Conservation (phyloP, 2,888 invertebrate species). For the Synergus gifuensis region DNA sequence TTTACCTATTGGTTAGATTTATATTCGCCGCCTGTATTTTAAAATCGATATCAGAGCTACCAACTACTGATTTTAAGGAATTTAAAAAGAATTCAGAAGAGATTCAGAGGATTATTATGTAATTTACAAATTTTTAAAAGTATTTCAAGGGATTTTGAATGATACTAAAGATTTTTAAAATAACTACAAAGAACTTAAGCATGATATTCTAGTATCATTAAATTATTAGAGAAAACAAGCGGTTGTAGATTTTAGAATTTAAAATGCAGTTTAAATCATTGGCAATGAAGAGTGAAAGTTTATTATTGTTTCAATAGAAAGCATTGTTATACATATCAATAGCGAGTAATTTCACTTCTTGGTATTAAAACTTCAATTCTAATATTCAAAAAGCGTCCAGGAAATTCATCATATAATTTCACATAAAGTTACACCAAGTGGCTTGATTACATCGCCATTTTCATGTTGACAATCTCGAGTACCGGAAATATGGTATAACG, state of each 20-base stretch:
- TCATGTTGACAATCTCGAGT: slow-evolving; percentile 36
- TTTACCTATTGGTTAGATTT: no score
- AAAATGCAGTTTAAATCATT: background rate
- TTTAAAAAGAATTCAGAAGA: no score
- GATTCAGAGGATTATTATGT: no score
- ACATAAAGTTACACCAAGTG: slow-evolving; percentile 15
- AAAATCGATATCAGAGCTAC: no score
- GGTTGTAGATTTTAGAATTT: background rate
- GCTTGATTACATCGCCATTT: slow-evolving; percentile 29
- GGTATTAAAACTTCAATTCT: slow-evolving; percentile 2
- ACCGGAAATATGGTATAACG: slow-evolving; percentile 15
- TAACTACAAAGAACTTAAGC: background rate
- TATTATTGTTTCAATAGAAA: slow-evolving; percentile 13
- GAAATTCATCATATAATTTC: slow-evolving; percentile 5
- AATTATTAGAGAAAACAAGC: background rate
- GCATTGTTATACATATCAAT: slow-evolving; percentile 22
- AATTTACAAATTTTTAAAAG: no score
- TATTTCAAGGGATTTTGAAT: no score
- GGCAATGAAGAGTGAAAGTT: slow-evolving; percentile 11
- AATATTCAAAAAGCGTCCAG: slow-evolving; percentile 1
- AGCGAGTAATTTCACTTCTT: slow-evolving; percentile 18
- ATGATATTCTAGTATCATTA: background rate
- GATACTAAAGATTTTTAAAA: no score
- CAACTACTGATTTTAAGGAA: no score
- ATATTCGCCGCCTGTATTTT: no score